Evolutionary conservation across 2,888 invertebrate genomes (phyloP), one percentile per base, ranked within the genome.

Genomic region (Imbricaverruca yamaguchii): DNA sequence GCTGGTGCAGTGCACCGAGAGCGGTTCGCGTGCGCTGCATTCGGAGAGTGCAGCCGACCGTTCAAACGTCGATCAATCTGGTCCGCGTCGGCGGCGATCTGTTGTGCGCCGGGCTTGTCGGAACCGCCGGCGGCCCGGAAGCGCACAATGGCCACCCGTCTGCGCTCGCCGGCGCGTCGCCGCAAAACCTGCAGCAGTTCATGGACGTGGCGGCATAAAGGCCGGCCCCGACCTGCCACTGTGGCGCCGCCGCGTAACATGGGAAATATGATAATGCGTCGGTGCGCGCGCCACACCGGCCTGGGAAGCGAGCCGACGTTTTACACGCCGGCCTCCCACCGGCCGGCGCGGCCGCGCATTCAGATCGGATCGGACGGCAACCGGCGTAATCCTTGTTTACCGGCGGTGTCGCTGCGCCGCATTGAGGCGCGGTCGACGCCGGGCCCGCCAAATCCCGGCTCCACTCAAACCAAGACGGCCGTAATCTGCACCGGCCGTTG

Each of bases 381-480:
- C 69, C 12, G 11, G 39, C 39, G 39, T 69, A 69, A 69, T 69
- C 69, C 69, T 69, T 69, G 69, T 69, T 69, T 69, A 69, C 69
- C 69, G 69, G 69, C 69, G 21, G 25, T 21, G 39, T 12, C 25
- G 25, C 7, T 39, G 69, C 23, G 39, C 21, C 13, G 13, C 69
- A 69, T 69, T 69, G 69, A 39, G 39, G 4, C 15, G 69, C 69
- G 25, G 15, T 15, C 12, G 69, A 4, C 69, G 39, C 13, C n/a
- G 67, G 12, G 69, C 39, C 13, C 39, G 69, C 39, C 69, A 69
- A 69, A 69, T 69, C 69, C 39, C 69, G 69, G 39, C 69, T 25
- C 39, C 69, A 69, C 69, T 69, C 69, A 69, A 69, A 69, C 69
- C 69, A 69, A 69, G 69, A 69, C 69, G 69, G 12, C 39, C 15